phyloP scores from a whole-genome alignment of 2,113 vertebrate species.

The Microcebus murinus region DNA sequence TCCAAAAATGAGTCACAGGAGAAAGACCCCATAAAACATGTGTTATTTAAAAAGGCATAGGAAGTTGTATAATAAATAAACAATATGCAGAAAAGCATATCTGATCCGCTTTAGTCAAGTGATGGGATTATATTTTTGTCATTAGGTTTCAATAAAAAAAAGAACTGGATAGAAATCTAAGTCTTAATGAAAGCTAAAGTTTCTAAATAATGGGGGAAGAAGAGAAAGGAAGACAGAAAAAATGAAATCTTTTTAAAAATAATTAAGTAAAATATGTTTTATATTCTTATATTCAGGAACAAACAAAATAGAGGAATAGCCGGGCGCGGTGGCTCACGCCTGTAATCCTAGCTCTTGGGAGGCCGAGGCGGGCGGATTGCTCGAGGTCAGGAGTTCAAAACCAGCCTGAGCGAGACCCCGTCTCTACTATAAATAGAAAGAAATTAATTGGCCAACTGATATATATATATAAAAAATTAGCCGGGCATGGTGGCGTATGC shows the following conservation, averaged over 20 bases:
- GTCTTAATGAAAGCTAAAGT: conserved; percentile 12
- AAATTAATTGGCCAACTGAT: too few relatives aligned
- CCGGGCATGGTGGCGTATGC: too few relatives aligned
- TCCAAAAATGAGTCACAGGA: conserved; percentile 80
- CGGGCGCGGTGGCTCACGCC: too few relatives aligned
- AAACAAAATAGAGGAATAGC: too few relatives aligned
- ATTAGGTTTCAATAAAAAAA: conserved; percentile 38
- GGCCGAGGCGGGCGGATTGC: too few relatives aligned
- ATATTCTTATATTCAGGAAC: neutral
- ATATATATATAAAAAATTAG: too few relatives aligned
- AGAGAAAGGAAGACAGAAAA: neutral
- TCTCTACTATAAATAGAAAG: too few relatives aligned
- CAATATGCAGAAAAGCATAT: conserved; percentile 47
- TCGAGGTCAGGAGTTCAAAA: too few relatives aligned
- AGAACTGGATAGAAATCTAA: neutral
- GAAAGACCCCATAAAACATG: conserved; percentile 78
- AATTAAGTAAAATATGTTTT: conserved; percentile 1
- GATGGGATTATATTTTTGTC: conserved; percentile 49
- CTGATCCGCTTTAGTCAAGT: conserved; percentile 37
- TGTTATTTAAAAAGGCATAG: conserved; percentile 68
- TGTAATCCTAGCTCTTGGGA: too few relatives aligned
- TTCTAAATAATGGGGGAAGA: neutral
- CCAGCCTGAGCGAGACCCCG: too few relatives aligned
- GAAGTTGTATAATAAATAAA: conserved; percentile 73
- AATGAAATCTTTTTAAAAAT: neutral